A percentile compares a stretch with the other conserved stretches of the same genome.
phyloP scores from a whole-genome alignment of 2,113 vertebrate species.

The Andinoacara biseriatus region DNA sequence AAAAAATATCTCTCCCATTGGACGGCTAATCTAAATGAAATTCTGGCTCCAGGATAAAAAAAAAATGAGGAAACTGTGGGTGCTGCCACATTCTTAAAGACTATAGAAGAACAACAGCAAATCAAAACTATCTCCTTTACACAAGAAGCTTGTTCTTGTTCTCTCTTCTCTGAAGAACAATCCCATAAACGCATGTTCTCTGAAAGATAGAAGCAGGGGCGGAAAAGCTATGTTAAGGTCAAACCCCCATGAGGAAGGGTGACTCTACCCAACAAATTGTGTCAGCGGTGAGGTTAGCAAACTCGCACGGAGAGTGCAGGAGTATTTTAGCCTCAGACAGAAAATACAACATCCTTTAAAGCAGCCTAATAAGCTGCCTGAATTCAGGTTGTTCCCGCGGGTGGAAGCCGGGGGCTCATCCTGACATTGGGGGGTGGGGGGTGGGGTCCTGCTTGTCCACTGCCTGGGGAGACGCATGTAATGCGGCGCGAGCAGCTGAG shows the following conservation, averaged over 20 bases:
- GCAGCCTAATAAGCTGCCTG: constrained; percentile 51
- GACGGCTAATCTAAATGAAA: background rate
- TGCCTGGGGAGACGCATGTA: constrained; percentile 56
- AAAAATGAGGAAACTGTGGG: background rate
- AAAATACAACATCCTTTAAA: constrained; percentile 59
- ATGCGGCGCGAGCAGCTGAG: constrained; percentile 74
- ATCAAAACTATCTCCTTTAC: background rate
- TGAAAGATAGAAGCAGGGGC: background rate
- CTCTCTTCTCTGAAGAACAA: background rate
- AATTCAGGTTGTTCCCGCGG: constrained; percentile 44
- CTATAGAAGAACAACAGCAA: background rate
- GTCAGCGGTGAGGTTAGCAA: constrained; percentile 28
- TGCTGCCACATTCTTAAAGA: background rate
- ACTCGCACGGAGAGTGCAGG: constrained; percentile 11
- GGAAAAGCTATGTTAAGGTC: background rate
- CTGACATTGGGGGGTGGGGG: constrained; percentile 30
- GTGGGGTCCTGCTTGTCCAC: constrained; percentile 57
- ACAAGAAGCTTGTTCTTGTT: background rate
- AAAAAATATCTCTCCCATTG: background rate
- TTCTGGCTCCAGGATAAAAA: background rate
- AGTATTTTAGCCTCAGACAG: constrained; percentile 47
- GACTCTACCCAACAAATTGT: constrained; percentile 23
- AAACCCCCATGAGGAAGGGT: constrained; percentile 3
- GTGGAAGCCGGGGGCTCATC: constrained; percentile 44
- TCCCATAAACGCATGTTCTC: background rate